A percentile compares a stretch with the other conserved stretches of the same genome.
phyloP scores from a whole-genome alignment of 2,888 invertebrate genomes.

The Teleogryllus oceanicus region DNA sequence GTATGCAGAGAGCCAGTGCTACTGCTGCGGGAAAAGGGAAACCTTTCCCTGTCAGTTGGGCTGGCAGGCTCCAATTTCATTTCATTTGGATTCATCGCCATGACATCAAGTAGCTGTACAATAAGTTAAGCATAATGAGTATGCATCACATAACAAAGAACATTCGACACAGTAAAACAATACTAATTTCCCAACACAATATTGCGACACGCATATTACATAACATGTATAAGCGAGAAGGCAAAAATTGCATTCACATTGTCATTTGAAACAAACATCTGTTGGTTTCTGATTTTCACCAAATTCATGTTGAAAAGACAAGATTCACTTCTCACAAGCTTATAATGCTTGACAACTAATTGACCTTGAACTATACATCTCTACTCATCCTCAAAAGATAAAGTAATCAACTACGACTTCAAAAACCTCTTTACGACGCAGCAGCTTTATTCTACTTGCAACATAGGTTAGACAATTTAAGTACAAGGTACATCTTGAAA shows the following conservation, averaged over 20 bases:
- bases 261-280: not conserved
- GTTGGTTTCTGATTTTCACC: not conserved
- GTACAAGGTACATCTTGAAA: not conserved
- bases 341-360: not conserved
- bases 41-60: constrained; percentile 52
- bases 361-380: constrained; percentile 8
- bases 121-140: not conserved
- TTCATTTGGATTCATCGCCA: constrained; percentile 18
- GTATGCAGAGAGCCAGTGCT: constrained; percentile 76
- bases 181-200: too few relatives aligned
- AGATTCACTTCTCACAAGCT: not conserved
- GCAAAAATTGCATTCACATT: not conserved
- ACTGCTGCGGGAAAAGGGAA: constrained; percentile 68
- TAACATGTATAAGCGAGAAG: too few relatives aligned
- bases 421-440: not conserved
- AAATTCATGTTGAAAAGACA: not conserved
- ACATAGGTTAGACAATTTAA: not conserved
- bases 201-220: too few relatives aligned
- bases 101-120: not conserved
- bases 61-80: constrained; percentile 59
- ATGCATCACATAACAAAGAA: too few relatives aligned
- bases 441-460: not conserved
- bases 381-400: not conserved
- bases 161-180: too few relatives aligned
- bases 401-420: not conserved